Evolutionary conservation across 2,113 vertebrate species (phyloP), one percentile per base, ranked within the genome.

Genomic region (Cynocephalus volans): DNA sequence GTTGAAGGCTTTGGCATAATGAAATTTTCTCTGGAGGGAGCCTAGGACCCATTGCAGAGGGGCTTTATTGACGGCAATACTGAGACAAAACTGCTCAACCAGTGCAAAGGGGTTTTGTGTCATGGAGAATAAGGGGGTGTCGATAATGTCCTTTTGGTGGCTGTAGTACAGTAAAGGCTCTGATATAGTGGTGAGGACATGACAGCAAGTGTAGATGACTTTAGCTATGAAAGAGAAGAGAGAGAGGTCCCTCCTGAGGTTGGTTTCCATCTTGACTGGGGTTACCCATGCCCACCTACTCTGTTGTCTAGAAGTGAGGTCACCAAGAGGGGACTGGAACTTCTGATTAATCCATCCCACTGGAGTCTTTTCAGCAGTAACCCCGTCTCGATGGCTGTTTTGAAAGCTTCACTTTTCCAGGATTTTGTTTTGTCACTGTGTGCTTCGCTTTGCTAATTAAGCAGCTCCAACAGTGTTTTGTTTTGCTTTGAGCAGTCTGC

Each of bases 121-220:
- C 24, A 0, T 6, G 33, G 69, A 77, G 54, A 56, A 12, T 24
- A 12, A 31, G 23, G 14, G 48, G 2, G 3, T 8, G 19, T 17
- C 19, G 0, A 0, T 4, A 0, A 12, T 3, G 7, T 65, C 33
- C 56, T 3, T 21, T 17, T 69, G 17, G 31, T 14, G 14, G 3
- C 31, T 17, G 3, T 24, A 31, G 15, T n/a, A 3, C 52, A 31
- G 1, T 41, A 15, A 82, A 65, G 67, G 69, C 15, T 31, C 31
- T 14, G 60, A 50, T 9, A 18, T 15, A 12, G 54, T 17, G 10
- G 26, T 76, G 56, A 83, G n/a, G 18, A 50, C 50, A 17, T 31
- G n/a, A 48, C 13, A n/a, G 60, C 36, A 21, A 56, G n/a, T 33
- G 19, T 1, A 31, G 28, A 41, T 41, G 41, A 73, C 36, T 50